phyloP scores from a whole-genome alignment of 1,140 invertebrate species.

The Tribolium castaneum region DNA sequence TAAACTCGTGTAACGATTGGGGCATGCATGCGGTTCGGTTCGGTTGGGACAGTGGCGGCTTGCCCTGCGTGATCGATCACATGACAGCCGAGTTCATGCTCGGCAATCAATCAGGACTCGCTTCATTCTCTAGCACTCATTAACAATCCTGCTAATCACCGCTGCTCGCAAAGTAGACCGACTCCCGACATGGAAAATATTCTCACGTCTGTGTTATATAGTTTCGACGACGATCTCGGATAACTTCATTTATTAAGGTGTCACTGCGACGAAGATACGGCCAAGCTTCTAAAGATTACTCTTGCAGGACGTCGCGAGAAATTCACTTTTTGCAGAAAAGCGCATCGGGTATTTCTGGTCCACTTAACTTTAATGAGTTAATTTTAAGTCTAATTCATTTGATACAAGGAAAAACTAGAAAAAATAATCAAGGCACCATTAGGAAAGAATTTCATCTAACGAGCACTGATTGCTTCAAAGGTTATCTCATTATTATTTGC shows the following conservation, averaged over 20 bases:
- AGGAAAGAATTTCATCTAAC: background rate
- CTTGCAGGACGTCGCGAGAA: background rate
- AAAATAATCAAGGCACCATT: background rate
- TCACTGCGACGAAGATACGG: background rate
- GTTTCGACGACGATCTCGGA: slow-evolving; percentile 24
- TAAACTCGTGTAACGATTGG: slow-evolving; percentile 47
- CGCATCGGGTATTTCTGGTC: background rate
- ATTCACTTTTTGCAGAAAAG: slow-evolving; percentile 4
- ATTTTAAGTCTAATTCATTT: slow-evolving; percentile 8
- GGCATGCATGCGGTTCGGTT: slow-evolving; percentile 43
- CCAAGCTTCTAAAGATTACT: background rate
- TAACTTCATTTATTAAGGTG: slow-evolving; percentile 30
- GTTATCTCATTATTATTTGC: slow-evolving; percentile 4
- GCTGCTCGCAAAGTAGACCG: slow-evolving; percentile 17
- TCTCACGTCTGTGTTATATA: slow-evolving; percentile 37
- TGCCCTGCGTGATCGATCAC: slow-evolving; percentile 49
- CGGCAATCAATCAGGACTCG: slow-evolving; percentile 52
- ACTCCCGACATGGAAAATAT: slow-evolving; percentile 36
- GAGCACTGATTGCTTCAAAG: background rate
- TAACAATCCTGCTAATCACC: slow-evolving; percentile 45
- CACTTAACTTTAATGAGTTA: background rate
- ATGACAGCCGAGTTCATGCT: slow-evolving; percentile 49
- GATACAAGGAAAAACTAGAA: background rate
- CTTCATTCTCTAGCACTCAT: slow-evolving; percentile 49
- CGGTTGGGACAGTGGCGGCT: slow-evolving; percentile 32